These are phyloP conservation scores for Lordiphosa fenestrarum DNA, from an alignment of 2,888 invertebrate species.

Conservation along the genomic window DNA sequence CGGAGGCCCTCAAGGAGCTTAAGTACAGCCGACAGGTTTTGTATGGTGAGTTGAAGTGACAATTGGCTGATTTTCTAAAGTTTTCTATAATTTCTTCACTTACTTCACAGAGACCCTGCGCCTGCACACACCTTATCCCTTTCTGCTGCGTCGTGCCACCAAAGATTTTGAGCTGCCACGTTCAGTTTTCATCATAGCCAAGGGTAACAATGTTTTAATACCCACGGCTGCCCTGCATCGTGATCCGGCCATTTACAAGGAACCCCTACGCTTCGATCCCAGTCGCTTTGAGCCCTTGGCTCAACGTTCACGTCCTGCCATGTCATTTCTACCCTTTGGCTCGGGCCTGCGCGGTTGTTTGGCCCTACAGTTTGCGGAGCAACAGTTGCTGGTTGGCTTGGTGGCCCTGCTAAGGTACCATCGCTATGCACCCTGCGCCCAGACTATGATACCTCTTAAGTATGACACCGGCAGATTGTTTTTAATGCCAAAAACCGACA, in stretches of 20 bases:
- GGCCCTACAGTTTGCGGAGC: slow-evolving; percentile 63
- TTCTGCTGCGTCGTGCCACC: slow-evolving; percentile 66
- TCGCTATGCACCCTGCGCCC: slow-evolving; percentile 56
- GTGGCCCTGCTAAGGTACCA: slow-evolving; percentile 60
- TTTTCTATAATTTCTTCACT: background rate
- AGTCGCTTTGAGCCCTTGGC: slow-evolving; percentile 83
- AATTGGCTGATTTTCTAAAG: too few relatives aligned
- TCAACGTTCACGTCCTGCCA: slow-evolving; percentile 80
- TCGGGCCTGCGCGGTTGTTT: slow-evolving; percentile 72
- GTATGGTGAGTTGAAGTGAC: slow-evolving; percentile 60
- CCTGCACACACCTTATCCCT: slow-evolving; percentile 80
- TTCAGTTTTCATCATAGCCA: slow-evolving; percentile 71
- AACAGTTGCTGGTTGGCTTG: slow-evolving; percentile 67
- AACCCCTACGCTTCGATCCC: slow-evolving; percentile 84
- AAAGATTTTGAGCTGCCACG: slow-evolving; percentile 68
- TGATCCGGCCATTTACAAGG: slow-evolving; percentile 80
- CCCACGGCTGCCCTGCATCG: slow-evolving; percentile 82
- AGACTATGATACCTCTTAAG: slow-evolving; percentile 63
- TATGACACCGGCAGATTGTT: slow-evolving; percentile 62
- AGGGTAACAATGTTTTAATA: slow-evolving; percentile 70
- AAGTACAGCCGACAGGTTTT: slow-evolving; percentile 71
- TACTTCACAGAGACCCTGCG: slow-evolving; percentile 80
- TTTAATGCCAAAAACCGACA: slow-evolving; percentile 60
- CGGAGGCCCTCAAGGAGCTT: slow-evolving; percentile 64
- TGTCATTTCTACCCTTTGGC: slow-evolving; percentile 76